These are phyloP conservation scores for Ptychochromis oligacanthus DNA, from an alignment of 2,113 vertebrate genomes.

Conservation along the genomic window DNA sequence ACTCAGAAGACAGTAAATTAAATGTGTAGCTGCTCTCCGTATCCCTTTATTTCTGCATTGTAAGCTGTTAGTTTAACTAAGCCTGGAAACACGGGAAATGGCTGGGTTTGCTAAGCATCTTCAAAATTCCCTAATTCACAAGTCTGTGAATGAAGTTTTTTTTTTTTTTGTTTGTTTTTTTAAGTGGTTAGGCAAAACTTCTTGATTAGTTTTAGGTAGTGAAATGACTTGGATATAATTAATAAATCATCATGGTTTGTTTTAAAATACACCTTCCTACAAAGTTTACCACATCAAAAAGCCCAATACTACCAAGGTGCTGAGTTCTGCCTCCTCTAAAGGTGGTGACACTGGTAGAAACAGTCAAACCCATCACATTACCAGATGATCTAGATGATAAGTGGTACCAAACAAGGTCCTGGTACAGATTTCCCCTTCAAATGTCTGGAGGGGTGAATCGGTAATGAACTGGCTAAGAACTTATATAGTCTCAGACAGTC, in stretches of 20 bases:
- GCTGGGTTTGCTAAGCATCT: not conserved
- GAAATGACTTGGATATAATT: not conserved
- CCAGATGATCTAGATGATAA: no score
- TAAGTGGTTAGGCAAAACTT: not conserved
- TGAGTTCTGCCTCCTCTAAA: not conserved
- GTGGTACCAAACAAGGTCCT: no score
- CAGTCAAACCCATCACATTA: no score
- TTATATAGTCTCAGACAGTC: no score
- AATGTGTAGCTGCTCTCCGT: not conserved
- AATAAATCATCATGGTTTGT: not conserved
- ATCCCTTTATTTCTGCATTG: not conserved
- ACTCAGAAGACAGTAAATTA: not conserved
- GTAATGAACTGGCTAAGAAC: no score
- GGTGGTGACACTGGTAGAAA: not conserved
- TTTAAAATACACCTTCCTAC: not conserved
- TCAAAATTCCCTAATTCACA: not conserved
- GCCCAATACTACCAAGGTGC: not conserved
- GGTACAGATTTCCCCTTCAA: no score
- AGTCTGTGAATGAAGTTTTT: no score
- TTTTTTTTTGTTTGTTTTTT: no score
- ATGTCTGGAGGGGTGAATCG: no score
- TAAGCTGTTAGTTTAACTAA: not conserved
- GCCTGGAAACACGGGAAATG: not conserved
- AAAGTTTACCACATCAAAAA: not conserved
- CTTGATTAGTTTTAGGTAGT: not conserved